Conservation (phyloP, 2,888 invertebrate species). For the Torymus auratus region DNA sequence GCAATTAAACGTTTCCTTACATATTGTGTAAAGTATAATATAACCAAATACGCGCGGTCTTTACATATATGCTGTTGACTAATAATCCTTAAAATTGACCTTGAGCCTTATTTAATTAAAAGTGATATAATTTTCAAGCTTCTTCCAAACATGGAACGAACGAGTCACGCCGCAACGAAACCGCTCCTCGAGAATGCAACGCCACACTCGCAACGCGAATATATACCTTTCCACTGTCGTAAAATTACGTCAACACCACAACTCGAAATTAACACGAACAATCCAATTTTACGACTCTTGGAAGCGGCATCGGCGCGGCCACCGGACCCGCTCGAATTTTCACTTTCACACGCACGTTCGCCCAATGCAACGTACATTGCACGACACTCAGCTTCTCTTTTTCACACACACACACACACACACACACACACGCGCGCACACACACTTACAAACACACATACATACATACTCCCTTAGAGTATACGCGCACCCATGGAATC, state of each 20-base stretch:
- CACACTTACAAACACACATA: no score
- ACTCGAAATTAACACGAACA: not conserved
- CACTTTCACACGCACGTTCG: constrained; percentile 37
- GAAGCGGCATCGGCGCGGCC: not conserved
- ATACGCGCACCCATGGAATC: not conserved
- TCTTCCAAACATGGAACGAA: no score
- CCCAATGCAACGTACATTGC: not conserved
- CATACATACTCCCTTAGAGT: no score
- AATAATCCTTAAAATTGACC: not conserved
- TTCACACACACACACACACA: no score
- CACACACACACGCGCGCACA: no score
- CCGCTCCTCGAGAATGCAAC: not conserved
- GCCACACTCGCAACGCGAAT: no score
- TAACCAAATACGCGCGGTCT: no score
- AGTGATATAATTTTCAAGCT: not conserved
- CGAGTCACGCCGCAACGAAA: not conserved
- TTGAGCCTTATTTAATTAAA: not conserved
- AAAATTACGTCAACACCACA: not conserved
- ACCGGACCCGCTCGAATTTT: constrained; percentile 21
- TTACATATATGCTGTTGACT: no score
- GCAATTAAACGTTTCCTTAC: no score
- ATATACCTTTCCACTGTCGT: not conserved
- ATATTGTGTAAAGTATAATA: no score
- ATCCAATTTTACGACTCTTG: not conserved
- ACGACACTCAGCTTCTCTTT: no score